These are phyloP conservation scores for Nibea albiflora DNA, from an alignment of 2,113 vertebrate genomes.

Conservation along the genomic window DNA sequence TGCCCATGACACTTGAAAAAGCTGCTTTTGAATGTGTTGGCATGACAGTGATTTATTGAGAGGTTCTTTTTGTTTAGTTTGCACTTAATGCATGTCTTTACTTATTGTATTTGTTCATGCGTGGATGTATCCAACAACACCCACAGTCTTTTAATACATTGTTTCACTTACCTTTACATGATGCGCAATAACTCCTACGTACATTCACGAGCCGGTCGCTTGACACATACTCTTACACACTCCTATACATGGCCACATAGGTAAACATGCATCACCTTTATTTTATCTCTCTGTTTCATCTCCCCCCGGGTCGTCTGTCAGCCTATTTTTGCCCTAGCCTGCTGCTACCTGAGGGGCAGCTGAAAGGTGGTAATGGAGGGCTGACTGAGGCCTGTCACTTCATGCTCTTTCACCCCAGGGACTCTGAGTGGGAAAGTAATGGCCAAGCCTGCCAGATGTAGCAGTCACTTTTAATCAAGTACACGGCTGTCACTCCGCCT, in stretches of 20 bases:
- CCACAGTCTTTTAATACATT: slow-evolving; percentile 9
- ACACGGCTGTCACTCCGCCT: slow-evolving; percentile 80
- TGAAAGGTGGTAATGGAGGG: slow-evolving; percentile 84
- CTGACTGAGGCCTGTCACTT: slow-evolving; percentile 85
- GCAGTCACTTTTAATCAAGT: slow-evolving; percentile 89
- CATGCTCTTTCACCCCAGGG: slow-evolving; percentile 81
- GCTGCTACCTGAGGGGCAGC: slow-evolving; percentile 76
- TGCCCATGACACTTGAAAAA: slow-evolving; percentile 53
- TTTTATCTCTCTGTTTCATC: slow-evolving; percentile 51
- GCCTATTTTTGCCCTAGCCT: slow-evolving; percentile 73
- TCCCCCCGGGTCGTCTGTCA: slow-evolving; percentile 54
- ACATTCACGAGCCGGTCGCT: slow-evolving; percentile 23
- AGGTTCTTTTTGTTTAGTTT: slow-evolving; percentile 34
- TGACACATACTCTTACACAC: slow-evolving; percentile 38
- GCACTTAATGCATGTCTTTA: background rate
- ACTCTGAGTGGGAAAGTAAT: slow-evolving; percentile 84
- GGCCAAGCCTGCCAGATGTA: slow-evolving; percentile 85
- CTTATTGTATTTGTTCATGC: background rate
- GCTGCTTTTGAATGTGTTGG: slow-evolving; percentile 33
- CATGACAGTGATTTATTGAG: slow-evolving; percentile 56
- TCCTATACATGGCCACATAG: slow-evolving; percentile 31
- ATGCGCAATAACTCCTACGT: slow-evolving; percentile 7
- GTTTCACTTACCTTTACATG: slow-evolving; percentile 23
- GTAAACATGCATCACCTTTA: slow-evolving; percentile 51
- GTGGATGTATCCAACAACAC: background rate